These are phyloP conservation scores for Cinclus mexicanus DNA, from an alignment of 2,113 vertebrate genomes.

Conservation along the genomic window DNA sequence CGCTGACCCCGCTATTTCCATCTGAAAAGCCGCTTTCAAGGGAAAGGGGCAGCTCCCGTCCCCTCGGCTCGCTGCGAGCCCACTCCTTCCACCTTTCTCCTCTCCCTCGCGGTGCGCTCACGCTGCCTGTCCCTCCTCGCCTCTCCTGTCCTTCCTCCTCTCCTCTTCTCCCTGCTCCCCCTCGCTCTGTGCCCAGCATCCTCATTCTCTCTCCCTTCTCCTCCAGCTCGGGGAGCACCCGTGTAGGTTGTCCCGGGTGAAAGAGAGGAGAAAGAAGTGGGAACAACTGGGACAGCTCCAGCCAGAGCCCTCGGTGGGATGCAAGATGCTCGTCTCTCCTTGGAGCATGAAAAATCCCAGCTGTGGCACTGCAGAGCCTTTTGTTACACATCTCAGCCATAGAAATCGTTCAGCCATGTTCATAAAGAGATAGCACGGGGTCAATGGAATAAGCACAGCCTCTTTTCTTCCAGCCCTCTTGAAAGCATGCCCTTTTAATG, in stretches of 20 bases:
- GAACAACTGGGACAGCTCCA: not conserved
- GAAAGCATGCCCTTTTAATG: not conserved
- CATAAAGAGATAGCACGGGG: not conserved
- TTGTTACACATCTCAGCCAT: not conserved
- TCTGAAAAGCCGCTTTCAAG: conserved; percentile 49
- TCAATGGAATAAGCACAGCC: not conserved
- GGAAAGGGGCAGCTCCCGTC: not conserved
- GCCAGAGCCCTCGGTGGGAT: not conserved
- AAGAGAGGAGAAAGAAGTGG: not conserved
- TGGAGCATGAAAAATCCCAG: conserved; percentile 19
- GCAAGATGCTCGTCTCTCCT: not conserved
- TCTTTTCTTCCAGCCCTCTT: not conserved
- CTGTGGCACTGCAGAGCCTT: not conserved
- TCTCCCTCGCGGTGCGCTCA: fast-evolving
- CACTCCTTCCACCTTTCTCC: not conserved
- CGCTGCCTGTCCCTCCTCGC: not conserved
- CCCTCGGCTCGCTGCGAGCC: not conserved
- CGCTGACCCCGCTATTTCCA: conserved; percentile 59
- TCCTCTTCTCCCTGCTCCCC: not conserved
- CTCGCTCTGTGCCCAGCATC: not conserved
- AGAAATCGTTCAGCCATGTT: conserved; percentile 13
- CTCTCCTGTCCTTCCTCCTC: not conserved
- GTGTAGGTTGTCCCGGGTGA: not conserved
- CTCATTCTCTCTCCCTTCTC: not conserved
- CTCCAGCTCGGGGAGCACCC: not conserved